A percentile compares a stretch with the other conserved stretches of the same genome.
phyloP scores from a whole-genome alignment of 1,140 invertebrate genomes.

The Eciton burchellii region DNA sequence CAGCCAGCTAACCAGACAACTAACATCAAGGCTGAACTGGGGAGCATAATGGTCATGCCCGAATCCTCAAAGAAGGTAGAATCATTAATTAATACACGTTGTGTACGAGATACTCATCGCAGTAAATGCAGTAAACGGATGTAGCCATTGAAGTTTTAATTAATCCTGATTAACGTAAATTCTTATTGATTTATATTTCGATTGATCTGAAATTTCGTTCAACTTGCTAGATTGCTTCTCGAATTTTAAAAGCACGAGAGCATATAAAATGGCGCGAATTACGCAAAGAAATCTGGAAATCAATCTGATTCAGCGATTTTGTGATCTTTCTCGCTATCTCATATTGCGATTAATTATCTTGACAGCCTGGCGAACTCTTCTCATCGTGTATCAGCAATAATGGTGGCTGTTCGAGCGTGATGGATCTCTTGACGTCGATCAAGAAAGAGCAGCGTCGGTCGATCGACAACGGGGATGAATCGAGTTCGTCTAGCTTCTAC shows the following conservation, averaged over 20 bases:
- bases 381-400: conserved; percentile 77
- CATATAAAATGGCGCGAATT: too few species aligned
- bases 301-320: too few species aligned
- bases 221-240: too few species aligned
- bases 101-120: background rate
- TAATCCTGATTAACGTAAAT: background rate
- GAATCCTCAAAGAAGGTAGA: conserved; percentile 87
- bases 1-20: conserved; percentile 87
- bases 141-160: background rate
- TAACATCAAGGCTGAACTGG: conserved; percentile 88
- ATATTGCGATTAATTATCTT: too few species aligned
- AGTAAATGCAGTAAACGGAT: background rate
- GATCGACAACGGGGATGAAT: conserved; percentile 78
- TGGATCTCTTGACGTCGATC: conserved; percentile 57
- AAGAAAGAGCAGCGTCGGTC: conserved; percentile 59
- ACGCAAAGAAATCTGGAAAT: too few species aligned
- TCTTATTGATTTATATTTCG: too few species aligned
- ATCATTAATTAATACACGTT: background rate
- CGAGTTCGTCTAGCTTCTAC: conserved; percentile 84
- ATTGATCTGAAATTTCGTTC: background rate
- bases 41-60: conserved; percentile 86
- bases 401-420: conserved; percentile 71
- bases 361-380: conserved; percentile 69
- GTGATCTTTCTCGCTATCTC: too few species aligned
- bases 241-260: too few species aligned